Evolutionary conservation across 1,140 invertebrate species (phyloP), one percentile per base, ranked within the genome.

Genomic region (Gryllus bimaculatus): DNA sequence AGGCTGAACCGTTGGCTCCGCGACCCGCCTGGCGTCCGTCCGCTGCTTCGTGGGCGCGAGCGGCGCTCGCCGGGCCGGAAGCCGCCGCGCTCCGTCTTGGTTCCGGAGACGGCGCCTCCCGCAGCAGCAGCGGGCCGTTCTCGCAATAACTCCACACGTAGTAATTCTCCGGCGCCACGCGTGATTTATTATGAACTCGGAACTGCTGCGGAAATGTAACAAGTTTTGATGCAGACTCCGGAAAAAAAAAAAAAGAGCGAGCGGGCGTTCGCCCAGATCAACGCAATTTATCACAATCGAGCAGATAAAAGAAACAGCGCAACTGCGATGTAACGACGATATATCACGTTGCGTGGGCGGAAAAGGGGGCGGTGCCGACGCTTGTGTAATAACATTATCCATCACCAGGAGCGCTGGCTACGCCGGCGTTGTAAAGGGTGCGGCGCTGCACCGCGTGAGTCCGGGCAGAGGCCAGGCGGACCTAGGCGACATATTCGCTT

Each of bases 381-480:
- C 54, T 66, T 66, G 10, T 66, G 54, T 66, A 66, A 66, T 66
- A 66, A 66, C 54, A 66, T 66, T 66, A 66, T 66, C 54, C 54
- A 66, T 66, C 54, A 66, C 54, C 54, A 66, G 54, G 18, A 18
- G 54, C 54, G 54, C 54, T 66, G 54, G 54, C 54, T 66, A 18
- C 54, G 54, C 54, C 10, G 18, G 54, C 54, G 54, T 39, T 39
- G 26, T 39, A 39, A 66, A 66, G 2, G 10, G 54, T 66, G 54
- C 54, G 54, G 2, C n/a, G n/a, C n/a, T n/a, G n/a, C n/a, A n/a
- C n/a, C n/a, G n/a, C n/a, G n/a, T n/a, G n/a, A n/a, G n/a, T n/a
- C n/a, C n/a, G n/a, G n/a, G n/a, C n/a, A n/a, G n/a, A n/a, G n/a
- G n/a, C n/a, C n/a, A n/a, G n/a, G n/a, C n/a, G n/a, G n/a, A n/a